Evolutionary conservation across 2,888 invertebrate species (phyloP), one percentile per base, ranked within the genome.

Genomic region (Limnephilus marmoratus): DNA sequence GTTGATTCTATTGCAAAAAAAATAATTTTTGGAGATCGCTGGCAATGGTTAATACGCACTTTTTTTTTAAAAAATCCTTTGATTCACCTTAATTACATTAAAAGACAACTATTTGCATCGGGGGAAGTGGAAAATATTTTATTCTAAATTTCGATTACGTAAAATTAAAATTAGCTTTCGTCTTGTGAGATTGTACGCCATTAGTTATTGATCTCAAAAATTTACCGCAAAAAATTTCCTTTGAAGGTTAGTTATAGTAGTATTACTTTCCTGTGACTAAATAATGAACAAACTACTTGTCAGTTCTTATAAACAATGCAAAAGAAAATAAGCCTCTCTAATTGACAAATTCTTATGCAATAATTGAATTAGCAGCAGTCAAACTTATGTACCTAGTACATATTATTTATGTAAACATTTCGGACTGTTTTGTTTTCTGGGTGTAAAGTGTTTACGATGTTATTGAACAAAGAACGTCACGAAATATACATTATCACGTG

Each of bases 351-450:
- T 34, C 7, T 83, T 9, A 1, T 31, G 18, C 83, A 83, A 31
- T 83, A 83, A 83, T 83, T 83, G 37, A 83, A 83, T 83, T 83
- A 83, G 41, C 0, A 34, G 41, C 83, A 83, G 37, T 18, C 83
- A 83, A 83, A 83, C 37, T 24, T 37, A 34, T 37, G 34, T 37
- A 83, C 13, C 37, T 68, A 68, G 24, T n/a, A 9, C 24, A 5
- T 24, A 24, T 18, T 68, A 24, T 68, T 7, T 68, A 24, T 68
- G 53, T 68, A 68, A 68, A 68, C 24, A 68, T 68, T 7, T 68
- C 24, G 9, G 68, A 68, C 68, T 24, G 68, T 24, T 68, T 68
- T 68, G 24, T 53, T 53, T 53, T 15, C 53, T 68, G 18, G 24
- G 68, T 9, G 9, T 24, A 24, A n/a, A 9, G n/a, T 68, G 68